phyloP scores from a whole-genome alignment of 2,797 vertebrate genomes.

The Mionectes olivaceus region DNA sequence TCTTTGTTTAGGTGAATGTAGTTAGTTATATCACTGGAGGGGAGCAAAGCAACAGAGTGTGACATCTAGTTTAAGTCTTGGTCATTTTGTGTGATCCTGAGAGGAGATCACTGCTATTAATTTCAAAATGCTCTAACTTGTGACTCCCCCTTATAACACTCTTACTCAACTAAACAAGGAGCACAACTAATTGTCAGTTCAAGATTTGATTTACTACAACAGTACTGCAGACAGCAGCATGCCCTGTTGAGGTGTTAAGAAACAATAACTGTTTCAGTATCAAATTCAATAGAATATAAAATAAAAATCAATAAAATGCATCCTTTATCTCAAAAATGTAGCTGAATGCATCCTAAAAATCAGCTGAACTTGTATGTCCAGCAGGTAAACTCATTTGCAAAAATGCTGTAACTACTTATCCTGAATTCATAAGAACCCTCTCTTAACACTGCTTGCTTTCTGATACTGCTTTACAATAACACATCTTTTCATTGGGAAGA shows the following conservation, averaged over 20 bases:
- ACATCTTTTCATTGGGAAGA: background rate
- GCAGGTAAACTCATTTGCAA: background rate
- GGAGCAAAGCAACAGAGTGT: background rate
- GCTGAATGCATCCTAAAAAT: background rate
- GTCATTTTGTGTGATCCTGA: background rate
- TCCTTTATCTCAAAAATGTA: background rate
- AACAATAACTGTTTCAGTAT: background rate
- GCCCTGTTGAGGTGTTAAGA: background rate
- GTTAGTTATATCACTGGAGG: background rate
- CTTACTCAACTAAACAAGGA: background rate
- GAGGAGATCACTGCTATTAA: background rate
- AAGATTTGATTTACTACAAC: background rate
- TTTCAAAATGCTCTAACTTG: background rate
- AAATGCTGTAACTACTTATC: background rate
- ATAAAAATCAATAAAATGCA: constrained; percentile 26
- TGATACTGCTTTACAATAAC: background rate
- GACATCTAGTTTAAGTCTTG: background rate
- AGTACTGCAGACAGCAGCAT: background rate
- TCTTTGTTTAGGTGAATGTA: background rate
- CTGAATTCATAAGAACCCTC: background rate
- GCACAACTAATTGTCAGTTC: background rate
- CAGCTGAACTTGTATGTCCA: background rate
- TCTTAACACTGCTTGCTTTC: background rate
- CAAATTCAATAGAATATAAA: constrained; percentile 31
- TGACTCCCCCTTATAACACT: accelerated